Base-by-base conservation (phyloP, 1,140 invertebrate genomes). In the Pseudobourletiella spinata region DNA sequence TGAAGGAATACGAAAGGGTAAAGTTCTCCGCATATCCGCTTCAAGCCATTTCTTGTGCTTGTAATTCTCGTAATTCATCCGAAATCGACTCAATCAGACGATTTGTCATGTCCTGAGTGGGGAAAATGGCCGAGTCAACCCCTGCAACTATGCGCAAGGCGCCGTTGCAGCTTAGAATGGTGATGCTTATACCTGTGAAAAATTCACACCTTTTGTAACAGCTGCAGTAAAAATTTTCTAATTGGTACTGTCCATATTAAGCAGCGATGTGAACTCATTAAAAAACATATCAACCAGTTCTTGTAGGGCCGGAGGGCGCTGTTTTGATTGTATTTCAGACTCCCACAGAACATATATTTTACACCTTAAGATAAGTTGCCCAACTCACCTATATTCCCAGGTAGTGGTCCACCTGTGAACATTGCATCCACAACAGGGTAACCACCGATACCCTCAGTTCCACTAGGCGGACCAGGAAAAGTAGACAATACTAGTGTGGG, bases 401-500 rank as follows among this genome's bases (percentile, higher is more conserved):
- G 24, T 3, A 67, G 39, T 15, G 65, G 65, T 0, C 65, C 65
- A 29, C 65, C 65, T 22, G 65, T 67, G 44, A 67, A 67, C 65
- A 67, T 67, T 11, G 22, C 57, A 39, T 67, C 65, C n/a, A 67
- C 57, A 15, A 67, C n/a, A 11, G 61, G 61, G 51, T 43, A 67
- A 29, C 58, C 58, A 35, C 65, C 65, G 1, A 63, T 30, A 18
- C 65, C 61, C 6, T 63, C 29, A 25, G 57, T 59, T 20, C 58
- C 52, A 6, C 51, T 26, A 16, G 65, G 65, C 29, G 65, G 65
- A 54, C 64, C 64, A 43, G 67, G 67, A 50, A 69, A 69, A 43
- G 65, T 69, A n/a, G 63, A 65, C n/a, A 69, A 50, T 20, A 69
- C 64, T 1, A 69, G 60, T 16, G 67, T 63, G 3, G 67, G 67